Base-by-base conservation (phyloP, 37 sponge, comb jelly and placozoan genomes). In the Hormiphora californensis region DNA sequence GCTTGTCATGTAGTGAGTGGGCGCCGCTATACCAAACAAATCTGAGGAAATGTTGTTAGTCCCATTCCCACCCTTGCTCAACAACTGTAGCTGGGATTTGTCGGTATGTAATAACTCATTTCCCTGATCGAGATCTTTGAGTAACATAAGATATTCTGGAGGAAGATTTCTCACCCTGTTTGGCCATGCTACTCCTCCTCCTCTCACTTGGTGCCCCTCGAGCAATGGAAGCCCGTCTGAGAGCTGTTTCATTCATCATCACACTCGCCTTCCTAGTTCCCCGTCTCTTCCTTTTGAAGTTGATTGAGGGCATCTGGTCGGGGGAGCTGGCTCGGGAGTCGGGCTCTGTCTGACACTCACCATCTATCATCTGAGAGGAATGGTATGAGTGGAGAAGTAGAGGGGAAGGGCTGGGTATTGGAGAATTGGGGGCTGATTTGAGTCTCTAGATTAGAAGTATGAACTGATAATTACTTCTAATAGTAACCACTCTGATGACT, bases 151-250 rank as follows among this genome's bases (percentile, higher is more conserved):
- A n/a, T n/a, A n/a, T n/a, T n/a, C n/a, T n/a, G n/a, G n/a, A n/a
- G n/a, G n/a, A n/a, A n/a, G n/a, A n/a, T n/a, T n/a, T n/a, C n/a
- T 39, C 25, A 73, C 81, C 81, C 43, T 73, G 35, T 73, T 73
- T 43, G 21, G 81, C 41, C 81, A 73, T 73, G 44, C 81, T 73
- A 36, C 81, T 46, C 8, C 38, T 27, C 25, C 81, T 73, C 0
- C 39, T 46, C 9, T 43, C 8, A 3, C 3, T 28, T 7, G 23
- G 28, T 21, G 44, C 5, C 28, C 32, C 21, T 40, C 25, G 11
- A 23, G 21, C 43, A 19, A 33, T 37, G 0, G 81, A 33, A 21
- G 81, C 81, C 23, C 38, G 12, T 41, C 81, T 33, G 21, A 73
- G 40, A 4, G 39, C 81, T 27, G 41, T 46, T 22, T 73, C 81